Evolutionary conservation across 2,797 vertebrate genomes (phyloP), one percentile per base, ranked within the genome.

Genomic region (Parotocinclus haroldoi): DNA sequence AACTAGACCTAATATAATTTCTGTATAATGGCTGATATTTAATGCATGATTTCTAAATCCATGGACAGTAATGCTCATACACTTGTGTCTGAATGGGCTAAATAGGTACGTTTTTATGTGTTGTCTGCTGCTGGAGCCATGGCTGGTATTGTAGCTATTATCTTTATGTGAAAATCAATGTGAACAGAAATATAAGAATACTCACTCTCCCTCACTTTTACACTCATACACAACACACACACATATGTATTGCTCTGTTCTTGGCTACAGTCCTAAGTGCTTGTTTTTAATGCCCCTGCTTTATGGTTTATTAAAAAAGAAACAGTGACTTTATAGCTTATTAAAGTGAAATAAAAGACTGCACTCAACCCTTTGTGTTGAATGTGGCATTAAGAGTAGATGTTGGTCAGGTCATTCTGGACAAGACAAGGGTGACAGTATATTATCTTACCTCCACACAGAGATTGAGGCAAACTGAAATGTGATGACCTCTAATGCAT

Each of bases 261-360:
- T 82, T 89, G 87, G 86, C 84, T 82, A 74, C 74, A 82, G 80
- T 87, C 87, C 88, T 83, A 70, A 83, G 84, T 82, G 80, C 85
- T 88, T 81, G 77, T 74, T 79, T 77, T 55, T 85, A 89, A 89
- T 88, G 88, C 81, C 49, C 81, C 70, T 83, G 79, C 82, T 90
- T 91, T 89, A 90, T 91, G 84, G 87, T 86, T 89, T 90, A 89
- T 89, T 91, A 88, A 88, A 90, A 89, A 87, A 87, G 84, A 88
- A 89, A 90, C 85, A 84, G 87, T 85, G 84, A 82, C 84, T 89
- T 90, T 90, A 89, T 89, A 89, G 87, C 80, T 86, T 84, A 86
- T 89, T 89, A 90, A 89, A 81, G 68, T 68, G 75, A 82, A 87
- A 89, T 87, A 85, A 88, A 88, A 86, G 75, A 80, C 82, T 80